A percentile compares a stretch with the other conserved stretches of the same genome.
Evolutionary conservation across 2,888 invertebrate genomes (phyloP).

Genomic region (Trichogramma dendrolimi): DNA sequence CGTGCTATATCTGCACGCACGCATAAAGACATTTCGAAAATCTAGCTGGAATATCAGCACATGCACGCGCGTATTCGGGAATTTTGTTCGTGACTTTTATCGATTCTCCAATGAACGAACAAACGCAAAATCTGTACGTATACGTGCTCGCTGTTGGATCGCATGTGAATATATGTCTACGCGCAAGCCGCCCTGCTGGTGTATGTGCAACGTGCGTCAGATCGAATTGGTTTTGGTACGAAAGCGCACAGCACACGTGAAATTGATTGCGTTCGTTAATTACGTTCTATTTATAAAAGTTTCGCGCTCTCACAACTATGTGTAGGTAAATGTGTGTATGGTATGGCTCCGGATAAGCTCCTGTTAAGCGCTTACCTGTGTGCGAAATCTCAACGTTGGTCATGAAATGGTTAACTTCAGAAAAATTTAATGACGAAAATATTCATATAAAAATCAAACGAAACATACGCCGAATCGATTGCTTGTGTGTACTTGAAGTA

Average conservation of each 20-base stretch:
- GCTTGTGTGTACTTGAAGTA: too few relatives aligned
- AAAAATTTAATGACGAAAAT: too few relatives aligned
- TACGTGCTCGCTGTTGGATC: not conserved
- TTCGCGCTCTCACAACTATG: slow-evolving; percentile 7
- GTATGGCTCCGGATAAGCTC: too few relatives aligned
- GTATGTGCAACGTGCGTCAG: not conserved
- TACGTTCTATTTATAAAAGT: slow-evolving; percentile 30
- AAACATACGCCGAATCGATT: too few relatives aligned
- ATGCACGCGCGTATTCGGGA: slow-evolving; percentile 1
- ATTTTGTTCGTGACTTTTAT: slow-evolving; percentile 17
- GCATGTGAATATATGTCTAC: not conserved
- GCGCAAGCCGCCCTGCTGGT: not conserved
- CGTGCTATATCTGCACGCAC: not conserved
- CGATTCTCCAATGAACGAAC: slow-evolving; percentile 14
- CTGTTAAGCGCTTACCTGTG: too few relatives aligned
- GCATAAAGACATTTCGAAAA: slow-evolving; percentile 21
- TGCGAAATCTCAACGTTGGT: too few relatives aligned
- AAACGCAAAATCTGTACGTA: not conserved
- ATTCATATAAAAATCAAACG: too few relatives aligned
- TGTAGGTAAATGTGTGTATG: too few relatives aligned
- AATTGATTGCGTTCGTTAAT: slow-evolving; percentile 30
- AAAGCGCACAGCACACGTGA: slow-evolving; percentile 13
- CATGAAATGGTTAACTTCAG: too few relatives aligned
- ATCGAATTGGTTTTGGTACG: too few relatives aligned
- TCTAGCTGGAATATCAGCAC: slow-evolving; percentile 1